Base-by-base conservation (phyloP, 2,113 vertebrate genomes). In the Hippocampus abdominalis region DNA sequence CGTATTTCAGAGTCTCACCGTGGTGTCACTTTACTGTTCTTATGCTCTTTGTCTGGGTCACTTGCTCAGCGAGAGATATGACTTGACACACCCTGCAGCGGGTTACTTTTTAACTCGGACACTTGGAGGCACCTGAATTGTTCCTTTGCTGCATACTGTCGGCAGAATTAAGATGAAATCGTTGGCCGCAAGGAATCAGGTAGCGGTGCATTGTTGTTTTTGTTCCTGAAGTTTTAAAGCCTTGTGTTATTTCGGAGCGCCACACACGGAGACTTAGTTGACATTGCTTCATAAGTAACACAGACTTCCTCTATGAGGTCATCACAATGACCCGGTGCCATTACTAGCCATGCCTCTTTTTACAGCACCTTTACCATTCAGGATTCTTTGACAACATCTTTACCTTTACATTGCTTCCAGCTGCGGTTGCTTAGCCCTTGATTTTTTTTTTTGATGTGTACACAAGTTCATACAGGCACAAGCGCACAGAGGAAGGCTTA, bases 401-500 rank as follows among this genome's bases (percentile, higher is more conserved):
- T 21, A 36, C 21, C 40, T 18, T 64, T 16, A 39, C 68, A 10
- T 61, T 15, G 59, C 68, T 23, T 74, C 21, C 10, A 66, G 59
- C 71, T 69, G 56, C 66, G 60, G 32, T 36, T 7, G 20, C 66
- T 48, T 23, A 81, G 21, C 40, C 63, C 57, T 76, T 71, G 48
- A 36, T 82, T 61, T 36, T 36, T 32, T 36, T 32, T 2, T 2
- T 36, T 80, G 60, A 73, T 70, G 76, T 80, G 66, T 44, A 79
- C 75, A 86, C 77, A 82, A 62, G 78, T 63, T 54, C 64, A 73
- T 61, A 68, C 64, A 66, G 53, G 68, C 62, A 39, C 44, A 48
- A 71, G 69, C 53, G 66, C 66, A 75, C 64, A 76, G 57, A 76
- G 69, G 27, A 69, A 51, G 40, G 57, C 80, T 84, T 86, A 85